Evolutionary conservation across 2,888 invertebrate species (phyloP), one percentile per base, ranked within the genome.

Genomic region (Norana najaformis): DNA sequence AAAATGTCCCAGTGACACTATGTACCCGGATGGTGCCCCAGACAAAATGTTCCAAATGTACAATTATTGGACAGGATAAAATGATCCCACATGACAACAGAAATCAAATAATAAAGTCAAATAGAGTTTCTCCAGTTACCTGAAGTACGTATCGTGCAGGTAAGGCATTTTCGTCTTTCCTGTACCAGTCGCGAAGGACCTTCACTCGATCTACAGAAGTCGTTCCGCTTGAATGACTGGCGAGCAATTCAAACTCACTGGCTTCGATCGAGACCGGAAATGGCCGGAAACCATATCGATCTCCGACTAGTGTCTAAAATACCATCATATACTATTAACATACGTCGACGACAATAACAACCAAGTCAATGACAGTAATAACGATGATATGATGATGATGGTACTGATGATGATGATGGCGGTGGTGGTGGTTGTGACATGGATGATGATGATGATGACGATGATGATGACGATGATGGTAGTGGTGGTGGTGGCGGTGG

Each of bases 221-320:
- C 23, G 92, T 89, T 36, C 91, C 90, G 6, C 90, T 90, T 5
- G 93, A 93, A 88, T 93, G 91, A 36, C 89, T 83, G 47, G 23
- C 23, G n/a, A 90, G 88, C 18, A 91, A 82, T 39, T 93, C 92
- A 91, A 93, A 94, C 90, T 93, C 93, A 11, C 92, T 90, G 18
- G 92, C 91, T 0, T 90, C 90, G 18, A 94, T 92, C 83, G 92
- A 92, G 37, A 91, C 90, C 6, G 94, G 94, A 34, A 94, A 92
- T 11, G 94, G 94, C 37, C 93, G 93, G 91, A 93, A 93, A 1
- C 94, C 94, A 92, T 94, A 94, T 30, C 94, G 92, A 90, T 94
- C 92, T 20, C 94, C 94, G 38, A 94, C 92, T 35, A 94, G 90
- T n/a, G 92, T 92, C 94, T 94, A 91, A 34, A 91, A 88, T 11